Evolutionary conservation across 2,888 invertebrate genomes (phyloP).

Genomic region (Alcis repandata): DNA sequence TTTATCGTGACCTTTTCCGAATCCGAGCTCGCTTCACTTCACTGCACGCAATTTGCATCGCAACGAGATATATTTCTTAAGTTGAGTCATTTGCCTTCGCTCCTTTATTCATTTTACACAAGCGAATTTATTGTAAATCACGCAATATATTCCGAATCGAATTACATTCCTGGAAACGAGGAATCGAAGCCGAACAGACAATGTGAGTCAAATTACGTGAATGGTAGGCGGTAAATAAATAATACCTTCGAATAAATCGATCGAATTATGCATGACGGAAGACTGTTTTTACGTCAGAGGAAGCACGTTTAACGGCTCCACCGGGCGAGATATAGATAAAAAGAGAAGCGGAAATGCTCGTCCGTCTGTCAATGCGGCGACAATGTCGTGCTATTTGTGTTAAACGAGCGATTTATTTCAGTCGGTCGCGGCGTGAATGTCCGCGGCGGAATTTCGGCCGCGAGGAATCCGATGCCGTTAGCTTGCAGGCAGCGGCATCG

Average conservation of each 20-base stretch:
- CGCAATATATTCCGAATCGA: conserved; percentile 30
- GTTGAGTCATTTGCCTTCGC: conserved; percentile 5
- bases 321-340: conserved; percentile 61
- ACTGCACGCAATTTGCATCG: conserved; percentile 32
- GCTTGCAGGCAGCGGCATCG: conserved; percentile 55
- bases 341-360: conserved; percentile 82
- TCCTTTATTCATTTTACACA: conserved; percentile 5
- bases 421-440: conserved; percentile 83
- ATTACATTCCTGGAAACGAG: conserved; percentile 50
- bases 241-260: conserved; percentile 46
- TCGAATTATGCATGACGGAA: conserved; percentile 65
- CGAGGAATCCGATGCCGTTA: conserved; percentile 83
- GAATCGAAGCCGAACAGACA: conserved; percentile 39
- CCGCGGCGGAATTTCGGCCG: conserved; percentile 84
- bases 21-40: conserved; percentile 33
- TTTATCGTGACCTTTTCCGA: conserved; percentile 42
- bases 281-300: conserved; percentile 71
- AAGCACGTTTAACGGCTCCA: conserved; percentile 60
- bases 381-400: conserved; percentile 85
- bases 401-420: conserved; percentile 85
- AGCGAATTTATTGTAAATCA: conserved; percentile 15
- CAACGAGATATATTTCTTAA: conserved; percentile 15
- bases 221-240: conserved; percentile 52
- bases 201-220: conserved; percentile 63
- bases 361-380: conserved; percentile 82